These are phyloP conservation scores for Chrysogorgia sp. DNA, from an alignment of 92 coral and sea anemone species.

Conservation along the genomic window DNA sequence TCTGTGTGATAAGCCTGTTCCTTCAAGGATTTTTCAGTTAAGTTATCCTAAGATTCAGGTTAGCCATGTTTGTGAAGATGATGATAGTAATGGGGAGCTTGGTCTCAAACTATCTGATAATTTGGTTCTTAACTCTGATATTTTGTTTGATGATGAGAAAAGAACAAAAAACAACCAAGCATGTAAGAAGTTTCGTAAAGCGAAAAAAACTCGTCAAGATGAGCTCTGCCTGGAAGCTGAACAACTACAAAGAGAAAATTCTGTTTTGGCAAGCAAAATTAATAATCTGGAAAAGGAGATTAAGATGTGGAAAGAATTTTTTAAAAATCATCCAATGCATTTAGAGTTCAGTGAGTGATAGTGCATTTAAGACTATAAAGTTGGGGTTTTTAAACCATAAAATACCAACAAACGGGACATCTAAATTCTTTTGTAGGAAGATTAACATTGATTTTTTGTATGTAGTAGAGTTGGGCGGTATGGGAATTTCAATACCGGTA, in stretches of 20 bases:
- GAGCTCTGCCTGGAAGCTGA: conserved; percentile 16
- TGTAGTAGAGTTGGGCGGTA: too few relatives aligned
- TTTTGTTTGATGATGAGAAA: conserved; percentile 42
- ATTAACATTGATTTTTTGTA: too few relatives aligned
- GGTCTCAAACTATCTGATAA: conserved; percentile 11
- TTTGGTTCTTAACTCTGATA: conserved; percentile 64
- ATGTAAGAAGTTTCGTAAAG: conserved; percentile 38
- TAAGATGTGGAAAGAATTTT: conserved; percentile 40
- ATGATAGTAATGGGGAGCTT: not conserved
- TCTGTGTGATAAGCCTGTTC: not conserved
- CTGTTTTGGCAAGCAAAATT: conserved; percentile 2
- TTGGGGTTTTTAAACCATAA: too few relatives aligned
- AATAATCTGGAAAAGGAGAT: conserved; percentile 24
- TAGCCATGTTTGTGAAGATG: not conserved
- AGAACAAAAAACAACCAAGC: conserved; percentile 32
- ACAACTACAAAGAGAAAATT: conserved; percentile 17
- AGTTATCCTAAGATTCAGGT: not conserved
- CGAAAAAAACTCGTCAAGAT: conserved; percentile 39
- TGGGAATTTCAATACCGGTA: too few relatives aligned
- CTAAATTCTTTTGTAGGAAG: too few relatives aligned
- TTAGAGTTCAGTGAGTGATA: too few relatives aligned
- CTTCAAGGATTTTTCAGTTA: not conserved
- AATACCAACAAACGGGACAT: too few relatives aligned
- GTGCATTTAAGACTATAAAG: too few relatives aligned
- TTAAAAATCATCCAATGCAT: conserved; percentile 5